Percentiles rank a stretch among this genome's conserved stretches.
phyloP scores from a whole-genome alignment of 2,113 vertebrate species.

The Myotis brandtii region DNA sequence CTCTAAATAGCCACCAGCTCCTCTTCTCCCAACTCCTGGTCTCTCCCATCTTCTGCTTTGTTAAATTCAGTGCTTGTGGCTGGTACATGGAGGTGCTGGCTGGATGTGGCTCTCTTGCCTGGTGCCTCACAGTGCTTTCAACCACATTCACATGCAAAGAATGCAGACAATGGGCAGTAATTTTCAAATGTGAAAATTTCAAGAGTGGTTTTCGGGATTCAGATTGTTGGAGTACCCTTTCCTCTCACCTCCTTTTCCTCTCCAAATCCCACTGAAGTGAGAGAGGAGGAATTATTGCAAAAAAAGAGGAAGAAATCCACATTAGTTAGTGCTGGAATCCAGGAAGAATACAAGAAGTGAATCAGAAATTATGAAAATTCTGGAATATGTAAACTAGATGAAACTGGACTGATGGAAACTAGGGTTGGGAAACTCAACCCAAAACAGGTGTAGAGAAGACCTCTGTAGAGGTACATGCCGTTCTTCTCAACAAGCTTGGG shows the following conservation, averaged over 20 bases:
- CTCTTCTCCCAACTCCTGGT: neutral
- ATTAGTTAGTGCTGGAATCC: neutral
- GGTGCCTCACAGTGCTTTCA: neutral
- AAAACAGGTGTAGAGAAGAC: conserved; percentile 66
- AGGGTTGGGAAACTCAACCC: conserved; percentile 40
- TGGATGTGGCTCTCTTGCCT: neutral
- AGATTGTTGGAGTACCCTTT: neutral
- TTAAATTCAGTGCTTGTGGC: neutral
- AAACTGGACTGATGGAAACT: conserved; percentile 47
- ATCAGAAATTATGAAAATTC: neutral
- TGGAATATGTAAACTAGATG: conserved; percentile 20
- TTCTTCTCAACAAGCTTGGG: conserved; percentile 45
- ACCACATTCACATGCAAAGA: neutral
- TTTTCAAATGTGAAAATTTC: conserved; percentile 3
- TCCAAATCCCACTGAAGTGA: neutral
- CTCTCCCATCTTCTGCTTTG: neutral
- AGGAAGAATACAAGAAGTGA: neutral
- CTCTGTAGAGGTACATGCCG: conserved; percentile 49
- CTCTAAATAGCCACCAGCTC: neutral
- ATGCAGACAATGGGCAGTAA: neutral
- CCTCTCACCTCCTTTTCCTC: neutral
- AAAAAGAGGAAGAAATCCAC: neutral
- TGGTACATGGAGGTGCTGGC: neutral
- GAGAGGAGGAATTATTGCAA: neutral
- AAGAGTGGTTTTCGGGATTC: neutral